phyloP scores from a whole-genome alignment of 2,888 invertebrate genomes.

The Oconnorella tubifera region DNA sequence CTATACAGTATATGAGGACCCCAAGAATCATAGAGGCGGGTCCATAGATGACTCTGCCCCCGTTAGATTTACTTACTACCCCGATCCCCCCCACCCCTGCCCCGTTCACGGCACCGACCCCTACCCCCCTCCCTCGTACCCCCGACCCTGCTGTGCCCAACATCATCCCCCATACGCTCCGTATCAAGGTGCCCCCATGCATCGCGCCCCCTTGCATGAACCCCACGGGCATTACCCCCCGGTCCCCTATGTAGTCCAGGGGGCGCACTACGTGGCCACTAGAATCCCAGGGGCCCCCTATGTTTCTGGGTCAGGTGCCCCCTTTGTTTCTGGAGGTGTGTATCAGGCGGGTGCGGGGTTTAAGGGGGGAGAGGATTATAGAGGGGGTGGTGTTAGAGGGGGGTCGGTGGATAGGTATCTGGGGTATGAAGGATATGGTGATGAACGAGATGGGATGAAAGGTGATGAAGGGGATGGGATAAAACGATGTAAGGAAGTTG shows the following conservation, averaged over 20 bases:
- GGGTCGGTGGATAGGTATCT: too few species aligned
- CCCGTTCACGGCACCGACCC: constrained; percentile 1
- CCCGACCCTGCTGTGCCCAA: background rate
- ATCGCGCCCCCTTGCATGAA: background rate
- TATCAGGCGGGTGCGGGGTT: too few species aligned
- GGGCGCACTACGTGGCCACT: background rate
- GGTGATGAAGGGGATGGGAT: too few species aligned
- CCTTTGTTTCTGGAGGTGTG: background rate
- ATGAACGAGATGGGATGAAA: too few species aligned
- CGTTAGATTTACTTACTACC: background rate
- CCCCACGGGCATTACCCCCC: background rate
- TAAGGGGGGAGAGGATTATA: too few species aligned
- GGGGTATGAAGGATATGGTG: too few species aligned
- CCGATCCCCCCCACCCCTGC: background rate
- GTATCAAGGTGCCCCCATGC: background rate
- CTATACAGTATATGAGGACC: too few species aligned
- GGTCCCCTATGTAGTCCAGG: constrained; percentile 2
- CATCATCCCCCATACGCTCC: background rate
- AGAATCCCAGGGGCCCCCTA: background rate
- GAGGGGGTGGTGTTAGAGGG: too few species aligned
- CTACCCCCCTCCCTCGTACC: background rate
- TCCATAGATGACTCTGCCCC: too few species aligned
- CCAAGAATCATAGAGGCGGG: too few species aligned
- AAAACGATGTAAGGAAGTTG: too few species aligned
- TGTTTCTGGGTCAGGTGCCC: background rate